Evolutionary conservation across 1,140 invertebrate species (phyloP).

Genomic region (Eriocheir sinensis): DNA sequence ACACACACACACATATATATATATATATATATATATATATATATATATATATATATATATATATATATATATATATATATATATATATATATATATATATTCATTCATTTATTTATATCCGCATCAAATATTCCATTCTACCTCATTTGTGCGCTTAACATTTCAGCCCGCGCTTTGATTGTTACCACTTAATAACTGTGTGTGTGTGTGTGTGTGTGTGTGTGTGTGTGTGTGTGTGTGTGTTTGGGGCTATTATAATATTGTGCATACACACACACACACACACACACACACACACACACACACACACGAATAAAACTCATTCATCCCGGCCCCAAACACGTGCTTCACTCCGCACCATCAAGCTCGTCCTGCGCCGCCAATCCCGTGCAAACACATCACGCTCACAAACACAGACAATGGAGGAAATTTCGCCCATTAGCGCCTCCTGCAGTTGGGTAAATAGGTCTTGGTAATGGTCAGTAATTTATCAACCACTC

Average conservation of each 20-base stretch:
- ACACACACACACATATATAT: too few species aligned
- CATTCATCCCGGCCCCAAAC: neutral
- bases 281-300: neutral
- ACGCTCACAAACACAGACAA: neutral
- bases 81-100: constrained; percentile 28
- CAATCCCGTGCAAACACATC: neutral
- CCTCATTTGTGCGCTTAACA: neutral
- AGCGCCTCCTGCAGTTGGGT: neutral
- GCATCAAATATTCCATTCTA: constrained; percentile 12
- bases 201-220: neutral
- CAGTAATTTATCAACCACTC: neutral
- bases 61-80: constrained; percentile 28
- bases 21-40: too few species aligned
- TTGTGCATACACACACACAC: neutral
- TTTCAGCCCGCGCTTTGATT: neutral
- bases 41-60: neutral
- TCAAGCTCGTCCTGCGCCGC: neutral
- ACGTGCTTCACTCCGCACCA: neutral
- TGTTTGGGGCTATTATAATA: too few species aligned
- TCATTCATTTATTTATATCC: constrained; percentile 16
- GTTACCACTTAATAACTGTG: neutral
- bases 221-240: neutral
- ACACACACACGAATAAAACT: neutral
- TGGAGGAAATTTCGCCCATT: constrained; percentile 2
- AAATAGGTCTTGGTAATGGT: neutral